Conservation (phyloP, 1,140 invertebrate species). For the Brachionus rubens region DNA sequence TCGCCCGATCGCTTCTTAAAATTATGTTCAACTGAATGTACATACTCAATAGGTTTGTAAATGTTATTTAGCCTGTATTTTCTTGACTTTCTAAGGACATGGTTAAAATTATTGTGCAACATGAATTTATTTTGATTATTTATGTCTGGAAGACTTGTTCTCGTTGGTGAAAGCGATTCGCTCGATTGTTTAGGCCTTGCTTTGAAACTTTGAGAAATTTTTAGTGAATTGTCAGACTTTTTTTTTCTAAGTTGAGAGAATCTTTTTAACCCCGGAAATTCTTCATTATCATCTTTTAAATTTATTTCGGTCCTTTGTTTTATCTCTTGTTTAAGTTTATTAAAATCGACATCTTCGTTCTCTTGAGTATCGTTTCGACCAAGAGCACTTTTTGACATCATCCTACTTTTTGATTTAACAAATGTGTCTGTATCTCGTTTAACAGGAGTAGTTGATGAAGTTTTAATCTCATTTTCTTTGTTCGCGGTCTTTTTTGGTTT, state of each 20-base stretch:
- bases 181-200: background rate
- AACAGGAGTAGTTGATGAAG: no score
- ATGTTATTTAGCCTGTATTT: slow-evolving; percentile 12
- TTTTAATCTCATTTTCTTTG: no score
- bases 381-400: background rate
- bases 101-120: background rate
- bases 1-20: background rate
- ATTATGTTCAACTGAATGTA: background rate
- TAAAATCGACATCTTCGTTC: background rate
- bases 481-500: background rate
- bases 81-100: slow-evolving; percentile 8
- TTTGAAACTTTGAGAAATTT: background rate
- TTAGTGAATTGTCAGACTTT: background rate
- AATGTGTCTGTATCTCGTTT: no score
- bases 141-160: slow-evolving; percentile 22
- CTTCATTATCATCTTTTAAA: background rate
- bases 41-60: slow-evolving; percentile 16
- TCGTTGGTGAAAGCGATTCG: background rate
- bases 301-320: background rate
- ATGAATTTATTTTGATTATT: background rate
- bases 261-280: slow-evolving; percentile 14
- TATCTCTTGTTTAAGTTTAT: background rate
- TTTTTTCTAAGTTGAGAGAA: slow-evolving; percentile 3
- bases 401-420: no score
- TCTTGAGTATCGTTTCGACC: background rate